Evolutionary conservation across 2,113 vertebrate species (phyloP).

Genomic region (Campylomormyrus numenius): DNA sequence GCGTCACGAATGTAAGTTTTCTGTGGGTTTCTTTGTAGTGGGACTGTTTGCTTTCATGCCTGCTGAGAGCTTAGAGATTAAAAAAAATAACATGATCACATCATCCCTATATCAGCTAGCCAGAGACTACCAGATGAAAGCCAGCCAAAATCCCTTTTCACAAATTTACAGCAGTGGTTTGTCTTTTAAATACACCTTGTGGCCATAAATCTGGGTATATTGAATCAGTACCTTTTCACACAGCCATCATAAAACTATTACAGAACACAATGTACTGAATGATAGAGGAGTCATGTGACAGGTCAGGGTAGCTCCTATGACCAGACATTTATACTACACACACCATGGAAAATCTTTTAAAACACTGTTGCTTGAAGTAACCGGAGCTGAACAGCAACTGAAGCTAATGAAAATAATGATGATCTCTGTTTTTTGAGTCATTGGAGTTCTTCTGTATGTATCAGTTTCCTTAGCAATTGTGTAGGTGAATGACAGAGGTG

Average conservation of each 20-base stretch:
- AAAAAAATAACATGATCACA: constrained; percentile 78
- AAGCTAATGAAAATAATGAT: background rate
- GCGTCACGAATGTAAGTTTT: constrained; percentile 86
- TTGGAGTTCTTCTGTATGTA: background rate
- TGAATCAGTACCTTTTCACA: background rate
- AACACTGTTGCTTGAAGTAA: background rate
- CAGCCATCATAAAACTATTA: background rate
- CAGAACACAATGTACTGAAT: background rate
- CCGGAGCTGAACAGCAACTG: background rate
- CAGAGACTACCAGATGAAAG: constrained; percentile 54
- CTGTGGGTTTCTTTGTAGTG: background rate
- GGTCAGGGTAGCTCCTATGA: background rate
- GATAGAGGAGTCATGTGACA: background rate
- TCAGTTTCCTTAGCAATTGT: background rate
- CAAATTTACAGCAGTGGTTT: constrained; percentile 90
- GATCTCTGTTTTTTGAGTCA: background rate
- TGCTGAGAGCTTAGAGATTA: background rate
- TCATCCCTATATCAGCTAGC: constrained; percentile 87
- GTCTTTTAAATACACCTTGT: constrained; percentile 66
- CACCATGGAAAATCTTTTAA: background rate
- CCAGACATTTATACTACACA: background rate
- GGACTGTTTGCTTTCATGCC: background rate
- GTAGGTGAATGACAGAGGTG: background rate
- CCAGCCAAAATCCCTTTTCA: constrained; percentile 82
- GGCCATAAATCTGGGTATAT: background rate